Base-by-base conservation (phyloP, 1,140 invertebrate genomes). In the Drosophila saltans region DNA sequence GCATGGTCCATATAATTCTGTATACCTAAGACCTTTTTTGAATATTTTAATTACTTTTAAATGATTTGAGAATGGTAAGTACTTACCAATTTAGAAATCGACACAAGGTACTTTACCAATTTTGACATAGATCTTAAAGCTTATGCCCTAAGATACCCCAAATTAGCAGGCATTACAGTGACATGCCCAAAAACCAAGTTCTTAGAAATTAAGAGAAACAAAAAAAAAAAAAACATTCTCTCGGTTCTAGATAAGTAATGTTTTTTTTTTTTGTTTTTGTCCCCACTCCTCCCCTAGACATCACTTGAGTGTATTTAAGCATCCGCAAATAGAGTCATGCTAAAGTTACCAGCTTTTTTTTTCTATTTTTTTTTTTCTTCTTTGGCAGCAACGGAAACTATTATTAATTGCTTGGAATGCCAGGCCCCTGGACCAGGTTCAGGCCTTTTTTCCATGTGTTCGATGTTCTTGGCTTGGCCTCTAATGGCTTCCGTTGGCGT, bases 401-500 rank as follows among this genome's bases (percentile, higher is more conserved):
- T 85, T 88, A 85, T 85, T 85, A 88, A 85, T 85, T 86, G 79
- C 83, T 88, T 71, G 82, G 82, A 82, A 85, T 85, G 75, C 66
- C 79, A 70, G 68, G 72, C 63, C 66, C 48, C 60, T 68, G 69
- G 36, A 52, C 66, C 61, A 60, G 63, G 36, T 24, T 56, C 28
- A 52, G n/a, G 21, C 24, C 59, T 43, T 28, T 28, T 36, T 41
- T 57, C 60, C 64, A 30, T 70, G 52, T 60, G 63, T 16, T 65
- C 69, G 69, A 11, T 43, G 72, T 67, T 76, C 70, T 75, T 39
- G 74, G 57, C 68, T 16, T 48, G 24, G 74, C 66, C 65, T 81
- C 81, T 81, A 85, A 86, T 85, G 81, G 82, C 81, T 85, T 85
- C 82, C 83, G 82, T 85, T 85, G 82, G 75, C 68, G 79, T 78